Base-by-base conservation (phyloP, 2,797 vertebrate species). In the Spinibarbus caldwelli region DNA sequence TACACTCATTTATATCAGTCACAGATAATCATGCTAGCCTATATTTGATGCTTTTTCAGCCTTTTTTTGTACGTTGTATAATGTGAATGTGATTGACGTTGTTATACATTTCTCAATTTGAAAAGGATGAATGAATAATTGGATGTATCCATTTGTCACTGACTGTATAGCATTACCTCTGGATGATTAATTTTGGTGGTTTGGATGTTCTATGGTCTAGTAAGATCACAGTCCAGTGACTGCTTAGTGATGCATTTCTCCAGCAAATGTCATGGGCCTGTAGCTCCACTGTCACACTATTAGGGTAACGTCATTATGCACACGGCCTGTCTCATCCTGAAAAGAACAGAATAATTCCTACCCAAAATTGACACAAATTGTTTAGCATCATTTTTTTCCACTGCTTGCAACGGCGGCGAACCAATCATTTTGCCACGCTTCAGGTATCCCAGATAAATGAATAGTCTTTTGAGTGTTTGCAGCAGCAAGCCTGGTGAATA, bases 271-370 rank as follows among this genome's bases (percentile, higher is more conserved):
- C 95, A 95, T 91, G 94, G 93, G 95, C 93, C 92, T 92, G 92
- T 91, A 91, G 93, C 94, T 93, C 93, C 94, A 93, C 93, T 95
- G 94, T 96, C 94, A 94, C 91, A 93, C 93, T 94, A 95, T 95
- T 95, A 95, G 92, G 90, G 92, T 95, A 94, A 95, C 94, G 94
- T 94, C 94, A 95, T 95, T 95, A 95, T 96, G 94, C 94, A 94
- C 92, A 90, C 90, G 91, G 91, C 93, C 92, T 93, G 92, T 94
- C 93, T 93, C 88, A 78, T 90, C 82, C 85, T 93, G 93, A 95
- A 93, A 91, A 94, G 93, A 95, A 95, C 93, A 93, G 91, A 95
- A 95, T 95, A 93, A 94, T 94, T 95, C 94, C 93, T 94, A 92
- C 94, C 91, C 93, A 93, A 92, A 94, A 95, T 94, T 95, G 92